Evolutionary conservation across 2,888 invertebrate genomes (phyloP), one percentile per base, ranked within the genome.

Genomic region (Lochmaea capreae): DNA sequence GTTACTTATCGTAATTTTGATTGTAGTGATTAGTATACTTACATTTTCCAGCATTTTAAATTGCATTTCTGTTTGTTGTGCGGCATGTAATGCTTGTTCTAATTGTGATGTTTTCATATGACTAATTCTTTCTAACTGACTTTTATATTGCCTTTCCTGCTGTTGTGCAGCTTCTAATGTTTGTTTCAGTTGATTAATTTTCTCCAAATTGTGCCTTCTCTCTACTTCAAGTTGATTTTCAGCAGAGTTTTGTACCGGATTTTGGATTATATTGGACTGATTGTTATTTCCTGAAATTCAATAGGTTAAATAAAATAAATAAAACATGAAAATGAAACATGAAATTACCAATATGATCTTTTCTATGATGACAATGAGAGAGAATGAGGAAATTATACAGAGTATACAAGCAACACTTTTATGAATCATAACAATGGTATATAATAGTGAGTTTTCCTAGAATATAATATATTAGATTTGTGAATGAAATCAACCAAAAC

Each of bases 151-250:
- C 54, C 93, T 91, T 83, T 93, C 92, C 83, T 92, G 92, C 81
- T 94, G 94, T 78, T 95, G 94, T 0, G 95, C 94, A 0, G 93
- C 94, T 84, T 94, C 94, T 74, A 95, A 85, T 0, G 93, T 94
- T 86, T 94, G 94, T 80, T 93, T 92, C 73, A 95, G 85, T 79
- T 94, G 91, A 80, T 92, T 90, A 66, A 95, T 95, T 87, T 93
- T 93, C 83, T 94, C 90, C 72, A 95, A 86, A 88, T 95, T 95
- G 84, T 94, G 93, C 81, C 94, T 93, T 0, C 95, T 87, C 16
- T 94, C 94, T 4, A 92, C 91, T 83, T 94, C 93, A 3, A 94
- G 85, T 14, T 92, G 92, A 81, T 92, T 89, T 77, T 86, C 86
- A 0, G 84, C 84, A 11, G 57, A 58, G 59, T 84, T 77, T 62